Conservation (phyloP, 2,113 vertebrate species). For the Smithornis capensis region DNA sequence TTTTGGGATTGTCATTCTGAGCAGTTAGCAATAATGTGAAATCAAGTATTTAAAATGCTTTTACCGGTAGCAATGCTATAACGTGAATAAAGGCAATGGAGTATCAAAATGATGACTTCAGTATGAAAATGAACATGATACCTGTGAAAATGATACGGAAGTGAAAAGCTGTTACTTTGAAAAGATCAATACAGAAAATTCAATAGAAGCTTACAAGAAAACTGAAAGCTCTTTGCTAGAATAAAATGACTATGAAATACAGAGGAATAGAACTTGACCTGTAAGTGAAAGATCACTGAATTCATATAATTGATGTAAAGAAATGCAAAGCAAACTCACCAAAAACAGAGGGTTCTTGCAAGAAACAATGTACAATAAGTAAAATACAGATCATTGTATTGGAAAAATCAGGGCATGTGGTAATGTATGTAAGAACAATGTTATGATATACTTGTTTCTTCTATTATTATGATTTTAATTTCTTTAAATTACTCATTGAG, state of each 20-base stretch:
- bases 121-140: background rate
- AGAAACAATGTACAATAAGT: background rate
- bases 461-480: background rate
- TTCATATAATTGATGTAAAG: background rate
- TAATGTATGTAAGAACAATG: background rate
- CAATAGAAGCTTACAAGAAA: background rate
- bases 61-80: background rate
- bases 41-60: background rate
- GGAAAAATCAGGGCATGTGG: background rate
- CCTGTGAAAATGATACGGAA: background rate
- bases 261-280: background rate
- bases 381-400: background rate
- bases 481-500: background rate
- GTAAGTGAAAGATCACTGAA: background rate
- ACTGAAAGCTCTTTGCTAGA: background rate
- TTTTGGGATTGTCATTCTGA: background rate
- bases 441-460: background rate
- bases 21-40: background rate
- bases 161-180: background rate
- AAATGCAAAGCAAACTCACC: background rate
- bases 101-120: background rate
- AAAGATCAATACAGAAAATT: constrained; percentile 19
- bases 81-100: background rate
- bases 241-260: background rate
- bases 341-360: background rate